Percentiles rank a stretch among this genome's conserved stretches.
These are phyloP conservation scores for Hyposmocoma kahamanoa DNA, from an alignment of 1,140 invertebrate genomes.

Conservation along the genomic window DNA sequence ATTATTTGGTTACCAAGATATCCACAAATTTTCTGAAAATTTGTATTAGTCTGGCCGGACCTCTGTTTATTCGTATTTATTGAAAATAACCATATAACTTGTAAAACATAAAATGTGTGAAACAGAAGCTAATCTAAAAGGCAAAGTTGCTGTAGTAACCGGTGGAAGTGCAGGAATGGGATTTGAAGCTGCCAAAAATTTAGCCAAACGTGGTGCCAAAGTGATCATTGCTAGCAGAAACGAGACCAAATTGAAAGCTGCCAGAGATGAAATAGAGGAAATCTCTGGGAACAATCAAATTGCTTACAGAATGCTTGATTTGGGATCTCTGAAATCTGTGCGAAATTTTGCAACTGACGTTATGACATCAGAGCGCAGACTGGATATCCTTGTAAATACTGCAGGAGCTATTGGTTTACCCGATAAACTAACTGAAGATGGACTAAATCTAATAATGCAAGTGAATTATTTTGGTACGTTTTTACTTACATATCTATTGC, in stretches of 20 bases:
- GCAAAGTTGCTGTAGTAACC: constrained; percentile 86
- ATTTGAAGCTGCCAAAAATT: constrained; percentile 80
- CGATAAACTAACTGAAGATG: constrained; percentile 73
- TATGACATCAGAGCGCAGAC: constrained; percentile 62
- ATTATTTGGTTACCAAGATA: too few relatives aligned
- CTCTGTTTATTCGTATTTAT: too few relatives aligned
- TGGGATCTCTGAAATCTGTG: constrained; percentile 54
- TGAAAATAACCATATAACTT: too few relatives aligned
- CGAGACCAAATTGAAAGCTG: constrained; percentile 65
- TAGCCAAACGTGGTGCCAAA: constrained; percentile 80
- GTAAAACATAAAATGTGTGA: constrained; percentile 31
- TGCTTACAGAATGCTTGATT: constrained; percentile 38
- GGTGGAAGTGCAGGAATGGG: constrained; percentile 91
- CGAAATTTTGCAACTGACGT: constrained; percentile 43
- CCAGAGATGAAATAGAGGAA: constrained; percentile 43
- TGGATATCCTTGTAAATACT: constrained; percentile 84
- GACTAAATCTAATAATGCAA: constrained; percentile 79
- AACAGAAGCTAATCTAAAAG: constrained; percentile 44
- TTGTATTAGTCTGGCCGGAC: too few relatives aligned
- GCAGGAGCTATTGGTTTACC: constrained; percentile 77
- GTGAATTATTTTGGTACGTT: constrained; percentile 83
- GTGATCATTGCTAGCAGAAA: constrained; percentile 86
- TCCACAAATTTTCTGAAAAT: too few relatives aligned
- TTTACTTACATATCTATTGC: constrained; percentile 80
- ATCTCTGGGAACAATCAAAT: constrained; percentile 42